Evolutionary conservation across 2,888 invertebrate genomes (phyloP).

Genomic region (Frankliniella intonsa): DNA sequence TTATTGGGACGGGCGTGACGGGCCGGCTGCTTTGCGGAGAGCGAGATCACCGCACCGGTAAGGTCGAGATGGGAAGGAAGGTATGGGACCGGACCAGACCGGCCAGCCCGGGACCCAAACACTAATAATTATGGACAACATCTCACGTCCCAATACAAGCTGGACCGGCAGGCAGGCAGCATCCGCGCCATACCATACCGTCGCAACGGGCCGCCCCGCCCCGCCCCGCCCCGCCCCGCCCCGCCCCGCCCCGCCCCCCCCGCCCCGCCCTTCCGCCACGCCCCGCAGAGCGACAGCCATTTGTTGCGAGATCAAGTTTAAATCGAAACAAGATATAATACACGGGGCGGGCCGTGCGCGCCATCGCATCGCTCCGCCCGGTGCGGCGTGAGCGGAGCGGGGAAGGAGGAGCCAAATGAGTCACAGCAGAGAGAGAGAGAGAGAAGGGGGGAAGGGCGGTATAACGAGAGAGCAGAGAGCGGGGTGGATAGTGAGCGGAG

Average conservation of each 20-base stretch:
- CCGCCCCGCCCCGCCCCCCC: not conserved
- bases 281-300: not conserved
- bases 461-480: not conserved
- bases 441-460: not conserved
- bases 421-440: not conserved
- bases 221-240: not conserved
- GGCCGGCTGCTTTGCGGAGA: no score
- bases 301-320: slow-evolving; percentile 22
- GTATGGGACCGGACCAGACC: not conserved
- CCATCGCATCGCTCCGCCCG: not conserved
- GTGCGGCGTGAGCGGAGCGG: not conserved
- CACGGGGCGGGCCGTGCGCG: no score
- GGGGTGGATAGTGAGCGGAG: not conserved
- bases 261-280: not conserved
- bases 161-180: not conserved
- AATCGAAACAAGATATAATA: slow-evolving; percentile 25
- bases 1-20: not conserved
- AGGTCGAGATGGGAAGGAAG: no score
- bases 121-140: slow-evolving; percentile 5
- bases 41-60: no score
- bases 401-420: not conserved
- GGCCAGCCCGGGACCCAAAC: not conserved
- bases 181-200: not conserved
- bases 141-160: not conserved
- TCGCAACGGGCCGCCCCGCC: not conserved